Evolutionary conservation across 2,797 vertebrate species (phyloP), one percentile per base, ranked within the genome.

Genomic region (Melanotaenia parkinsoni): DNA sequence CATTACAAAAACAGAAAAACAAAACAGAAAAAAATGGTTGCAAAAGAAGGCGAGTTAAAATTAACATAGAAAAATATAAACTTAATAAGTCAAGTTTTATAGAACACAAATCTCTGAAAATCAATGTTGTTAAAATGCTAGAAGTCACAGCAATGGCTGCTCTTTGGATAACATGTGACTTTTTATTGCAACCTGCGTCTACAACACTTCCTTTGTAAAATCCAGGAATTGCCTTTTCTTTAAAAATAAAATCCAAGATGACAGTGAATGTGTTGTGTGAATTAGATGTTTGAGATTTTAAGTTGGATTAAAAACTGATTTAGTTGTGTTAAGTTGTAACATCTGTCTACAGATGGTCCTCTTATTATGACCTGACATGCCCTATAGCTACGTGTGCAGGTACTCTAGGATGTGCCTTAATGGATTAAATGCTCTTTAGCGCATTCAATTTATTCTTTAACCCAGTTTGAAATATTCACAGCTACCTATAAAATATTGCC

Each of bases 401-500:
- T 53, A 4, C 22, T 13, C 50, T 20, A 20, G 4, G 43, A 20
- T 8, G 5, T 5, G 12, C 50, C 3, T 53, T 26, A 4, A 24
- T 26, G 13, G 50, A 4, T 66, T 35, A 32, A 64, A 66, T 47
- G 40, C 4, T 16, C 2, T 58, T 59, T 28, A 11, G 3, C 50
- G 65, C 53, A 7, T 9, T 22, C 38, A 10, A 60, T 57, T 53
- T 51, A 51, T 26, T 20, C n/a, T 67, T 60, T 53, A 74, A 51
- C 84, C 70, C 63, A 47, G 58, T 58, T 66, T 80, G 54, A 53
- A 86, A 86, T 37, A 58, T 57, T 70, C 45, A 40, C 45, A 76
- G 70, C 60, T 72, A 66, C 43, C 67, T 72, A 57, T 75, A 50
- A 84, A 84, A 81, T 80, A 82, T 76, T 74, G 40, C 63, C 32